Base-by-base conservation (phyloP, 2,797 vertebrate genomes). In the Pseudomugil tenellus region DNA sequence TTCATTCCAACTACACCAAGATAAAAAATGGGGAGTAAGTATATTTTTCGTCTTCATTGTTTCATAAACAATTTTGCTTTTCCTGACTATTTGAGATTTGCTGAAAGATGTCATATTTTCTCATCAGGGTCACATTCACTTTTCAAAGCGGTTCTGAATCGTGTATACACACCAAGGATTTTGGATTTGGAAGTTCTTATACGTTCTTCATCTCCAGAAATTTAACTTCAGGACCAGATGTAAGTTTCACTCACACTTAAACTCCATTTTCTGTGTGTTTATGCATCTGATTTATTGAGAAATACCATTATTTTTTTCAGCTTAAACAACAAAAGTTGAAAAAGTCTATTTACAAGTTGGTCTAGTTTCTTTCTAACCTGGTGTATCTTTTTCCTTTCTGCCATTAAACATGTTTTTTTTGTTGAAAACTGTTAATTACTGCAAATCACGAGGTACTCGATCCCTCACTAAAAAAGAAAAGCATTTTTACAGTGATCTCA, bases 181-280 rank as follows among this genome's bases (percentile, higher is more conserved):
- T 97, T 80, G 93, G 91, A 71, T 97, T 94, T 68, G 97, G 97
- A 43, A 91, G 95, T 75, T 95, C 95, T 1, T 95, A 90, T 37
- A 96, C 94, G 0, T 91, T 95, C 67, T 66, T 97, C 21, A 82
- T 98, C 29, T 65, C 88, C 43, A 89, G 70, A 57, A 70, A 32
- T 11, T 67, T 94, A 52, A 65, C 5, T 21, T 85, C 90, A 59
- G 79, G 64, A 31, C 0, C 58, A 0, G 72, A 80, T 72, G 93
- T 95, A 80, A 80, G 93, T 92, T 49, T 67, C 13, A 51, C 23
- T 19, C 8, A 3, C 29, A 29, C 29, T 29, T 6, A 29, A 3
- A 29, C 29, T 29, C 29, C 29, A 29, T 3, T 29, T 3, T 46
- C 9, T 46, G 43, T 46, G n/a, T 53, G 25, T 9, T 17, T 52